Base-by-base conservation (phyloP, 2,888 invertebrate genomes). In the Caenorhabditis sp. region DNA sequence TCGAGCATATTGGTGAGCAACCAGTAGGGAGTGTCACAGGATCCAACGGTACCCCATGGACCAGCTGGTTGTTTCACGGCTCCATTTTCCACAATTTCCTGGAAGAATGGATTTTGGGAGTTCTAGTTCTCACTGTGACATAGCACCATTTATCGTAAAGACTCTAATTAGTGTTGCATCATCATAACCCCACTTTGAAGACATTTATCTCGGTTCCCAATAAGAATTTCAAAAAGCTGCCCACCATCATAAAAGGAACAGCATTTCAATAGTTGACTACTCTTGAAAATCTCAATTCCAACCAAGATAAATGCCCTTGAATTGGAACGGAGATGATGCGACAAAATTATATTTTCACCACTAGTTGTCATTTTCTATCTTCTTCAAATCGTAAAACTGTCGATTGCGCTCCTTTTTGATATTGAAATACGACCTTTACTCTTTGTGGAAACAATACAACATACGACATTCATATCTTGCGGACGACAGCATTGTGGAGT, bases 401-500 rank as follows among this genome's bases (percentile, higher is more conserved):
- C 47, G 38, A 59, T 51, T 73, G 31, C 2, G 12, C 26, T 16
- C 6, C 14, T 61, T 41, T 24, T 22, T 24, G 38, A 38, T 28
- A n/a, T 1, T 44, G 31, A n/a, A 47, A 28, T 28, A 28, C 44
- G 44, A 44, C 44, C 61, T 41, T 61, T 38, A 24, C 4, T 24
- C 41, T 28, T 47, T 41, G n/a, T 12, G 7, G 3, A 44, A 28
- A 31, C 16, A 12, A 58, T 68, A 38, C 41, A 72, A 19, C 82
- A 68, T 69, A 84, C 76, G 31, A 76, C 74, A 79, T 84, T 80
- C 72, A 81, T 73, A 31, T 85, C 82, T 35, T 72, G 80, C 12
- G 87, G 85, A n/a, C 93, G 91, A 93, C 98, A 98, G 92, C 98
- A 98, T 2, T 98, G 94, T 0, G 98, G 98, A 92, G 98, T 96